Base-by-base conservation (phyloP, 1,140 invertebrate species). In the Pachypsylla venusta region DNA sequence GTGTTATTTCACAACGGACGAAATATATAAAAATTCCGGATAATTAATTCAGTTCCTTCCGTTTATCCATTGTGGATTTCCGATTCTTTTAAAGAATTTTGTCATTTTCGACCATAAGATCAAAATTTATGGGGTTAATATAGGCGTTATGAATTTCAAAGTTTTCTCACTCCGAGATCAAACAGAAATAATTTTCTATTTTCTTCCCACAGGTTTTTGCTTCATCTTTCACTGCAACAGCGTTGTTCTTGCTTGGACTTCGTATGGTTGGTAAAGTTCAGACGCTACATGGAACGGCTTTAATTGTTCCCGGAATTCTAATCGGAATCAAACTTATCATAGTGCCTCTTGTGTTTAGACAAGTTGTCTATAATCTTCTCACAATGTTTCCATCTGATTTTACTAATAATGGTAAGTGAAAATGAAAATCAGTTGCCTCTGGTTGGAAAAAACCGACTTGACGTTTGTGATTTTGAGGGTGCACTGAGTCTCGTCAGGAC, bases 181-280 rank as follows among this genome's bases (percentile, higher is more conserved):
- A n/a, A n/a, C n/a, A n/a, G n/a, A n/a, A n/a, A n/a, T n/a, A n/a
- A n/a, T n/a, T n/a, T n/a, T n/a, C n/a, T n/a, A n/a, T n/a, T n/a
- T n/a, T n/a, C n/a, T n/a, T n/a, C n/a, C 73, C 73, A 63, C 64
- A 85, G 79, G 81, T 87, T 1, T 79, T 94, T 59, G 88, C 89
- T 0, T 81, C 87, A 63, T 85, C 93, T 20, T 98, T 96, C 70
- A 88, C 89, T 54, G 90, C 89, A 1, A 83, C 85, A 22, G 91
- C 94, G 1, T 71, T 98, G 12, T 97, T 97, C 70, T 73, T 93
- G 26, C 75, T 97, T 10, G 94, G 94, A 1, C 71, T 94, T 3
- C 81, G 87, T 69, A 93, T 97, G 84, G 89, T 94, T n/a, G 91
- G 91, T 7, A 89, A 89, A 73, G 81, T 92, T 35, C 79, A 84